A percentile compares a stretch with the other conserved stretches of the same genome.
phyloP scores from a whole-genome alignment of 2,797 vertebrate genomes.

The Babyrousa celebensis region DNA sequence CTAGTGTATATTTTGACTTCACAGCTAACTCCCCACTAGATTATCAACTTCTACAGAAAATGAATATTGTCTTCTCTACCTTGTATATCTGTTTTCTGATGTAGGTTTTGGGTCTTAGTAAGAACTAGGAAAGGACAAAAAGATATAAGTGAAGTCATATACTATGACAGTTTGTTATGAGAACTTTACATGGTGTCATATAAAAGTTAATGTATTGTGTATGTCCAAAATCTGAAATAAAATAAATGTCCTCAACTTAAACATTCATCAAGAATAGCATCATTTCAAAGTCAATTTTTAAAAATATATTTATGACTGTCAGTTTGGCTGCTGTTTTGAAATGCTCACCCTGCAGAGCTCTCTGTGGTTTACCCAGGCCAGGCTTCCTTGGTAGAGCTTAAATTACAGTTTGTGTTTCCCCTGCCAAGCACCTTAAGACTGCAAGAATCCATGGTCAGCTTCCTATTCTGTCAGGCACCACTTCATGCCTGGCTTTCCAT shows the following conservation, averaged over 20 bases:
- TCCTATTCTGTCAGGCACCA: neutral
- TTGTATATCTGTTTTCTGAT: neutral
- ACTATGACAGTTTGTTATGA: neutral
- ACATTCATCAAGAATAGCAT: neutral
- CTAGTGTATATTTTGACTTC: neutral
- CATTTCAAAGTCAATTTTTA: neutral
- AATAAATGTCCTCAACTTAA: neutral
- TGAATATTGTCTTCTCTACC: neutral
- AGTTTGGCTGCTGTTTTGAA: neutral
- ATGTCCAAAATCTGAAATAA: neutral
- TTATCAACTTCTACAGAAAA: neutral
- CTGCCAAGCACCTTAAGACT: neutral
- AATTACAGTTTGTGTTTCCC: neutral
- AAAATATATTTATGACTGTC: neutral
- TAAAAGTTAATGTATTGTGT: constrained; percentile 3
- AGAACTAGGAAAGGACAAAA: neutral
- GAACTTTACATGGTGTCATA: neutral
- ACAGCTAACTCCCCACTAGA: neutral
- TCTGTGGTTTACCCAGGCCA: too few relatives aligned
- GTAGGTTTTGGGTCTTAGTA: neutral
- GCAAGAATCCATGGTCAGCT: neutral
- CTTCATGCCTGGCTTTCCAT: neutral
- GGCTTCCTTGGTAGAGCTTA: neutral
- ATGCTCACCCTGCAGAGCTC: neutral
- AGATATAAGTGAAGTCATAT: neutral